phyloP scores from a whole-genome alignment of 2,888 invertebrate genomes.

The Pammene aurita region DNA sequence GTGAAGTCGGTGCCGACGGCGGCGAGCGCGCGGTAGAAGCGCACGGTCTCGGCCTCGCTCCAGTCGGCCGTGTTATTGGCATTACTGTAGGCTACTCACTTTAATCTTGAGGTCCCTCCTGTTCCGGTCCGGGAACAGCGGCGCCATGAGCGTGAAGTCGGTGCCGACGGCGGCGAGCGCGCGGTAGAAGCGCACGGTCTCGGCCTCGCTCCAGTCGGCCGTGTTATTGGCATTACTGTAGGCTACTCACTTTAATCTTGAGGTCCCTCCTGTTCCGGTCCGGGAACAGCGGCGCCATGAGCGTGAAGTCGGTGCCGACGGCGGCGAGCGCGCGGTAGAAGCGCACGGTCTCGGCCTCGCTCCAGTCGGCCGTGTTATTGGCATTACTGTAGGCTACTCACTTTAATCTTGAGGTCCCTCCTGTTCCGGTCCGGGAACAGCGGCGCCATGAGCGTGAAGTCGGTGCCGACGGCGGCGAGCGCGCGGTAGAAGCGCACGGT shows the following conservation, averaged over 20 bases:
- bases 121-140: constrained; percentile 90
- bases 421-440: constrained; percentile 91
- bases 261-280: constrained; percentile 90
- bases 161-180: constrained; percentile 95
- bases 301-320: constrained; percentile 95
- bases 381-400: too few species aligned
- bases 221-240: too few species aligned
- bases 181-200: constrained; percentile 95
- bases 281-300: constrained; percentile 93
- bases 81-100: too few species aligned
- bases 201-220: constrained; percentile 89
- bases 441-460: constrained; percentile 94
- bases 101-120: constrained; percentile 93
- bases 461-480: constrained; percentile 94
- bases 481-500: constrained; percentile 96
- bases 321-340: constrained; percentile 95
- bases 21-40: constrained; percentile 95
- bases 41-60: constrained; percentile 90
- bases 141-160: constrained; percentile 95
- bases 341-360: constrained; percentile 90
- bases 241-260: too few species aligned
- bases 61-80: constrained; percentile 90
- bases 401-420: constrained; percentile 93
- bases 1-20: constrained; percentile 97
- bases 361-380: constrained; percentile 90